Base-by-base conservation (phyloP, 2,888 invertebrate species). In the Sipha maydis region DNA sequence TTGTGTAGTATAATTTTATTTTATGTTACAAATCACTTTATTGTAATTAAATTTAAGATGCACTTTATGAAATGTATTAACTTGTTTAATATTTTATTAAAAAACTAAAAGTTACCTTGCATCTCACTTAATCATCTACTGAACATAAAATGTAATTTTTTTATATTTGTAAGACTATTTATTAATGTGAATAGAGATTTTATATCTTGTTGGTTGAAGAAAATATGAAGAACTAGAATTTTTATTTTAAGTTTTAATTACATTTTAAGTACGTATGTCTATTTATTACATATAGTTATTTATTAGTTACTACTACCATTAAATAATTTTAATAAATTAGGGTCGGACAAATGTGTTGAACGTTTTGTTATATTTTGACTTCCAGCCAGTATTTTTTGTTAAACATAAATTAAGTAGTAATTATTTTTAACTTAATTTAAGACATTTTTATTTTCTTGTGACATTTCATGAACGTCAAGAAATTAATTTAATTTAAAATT, bases 371-470 rank as follows among this genome's bases (percentile, higher is more conserved):
- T 25, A 31, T 41, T 69, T 85, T 85, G 85, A 69, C 67, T 77
- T 85, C 67, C 9, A 9, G 85, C 85, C 85, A 85, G 85, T 76
- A 67, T 75, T 34, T 71, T 41, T 38, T 31, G 75, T 76, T 4
- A 25, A 41, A 21, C 41, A 67, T 84, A 75, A 67, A 76, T 84
- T 84, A 80, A 85, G 77, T 82, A 76, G 67, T 31, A 85, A 85
- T 85, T 77, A 77, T 77, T 85, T 85, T 85, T 34, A 69, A 69
- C n/a, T 77, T 48, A 34, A 85, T 77, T 67, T 31, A 61, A 76
- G 61, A 76, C 67, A 61, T 67, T 84, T n/a, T 83, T 19, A 38
- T 56, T 38, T 73, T 5, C 19, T 48, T 41, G 21, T 48, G 41
- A 69, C 21, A 41, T 69, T 69, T 83, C 73, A 56, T n/a, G 73